Base-by-base conservation (phyloP, 1,140 invertebrate genomes). In the Vanessa atalanta region DNA sequence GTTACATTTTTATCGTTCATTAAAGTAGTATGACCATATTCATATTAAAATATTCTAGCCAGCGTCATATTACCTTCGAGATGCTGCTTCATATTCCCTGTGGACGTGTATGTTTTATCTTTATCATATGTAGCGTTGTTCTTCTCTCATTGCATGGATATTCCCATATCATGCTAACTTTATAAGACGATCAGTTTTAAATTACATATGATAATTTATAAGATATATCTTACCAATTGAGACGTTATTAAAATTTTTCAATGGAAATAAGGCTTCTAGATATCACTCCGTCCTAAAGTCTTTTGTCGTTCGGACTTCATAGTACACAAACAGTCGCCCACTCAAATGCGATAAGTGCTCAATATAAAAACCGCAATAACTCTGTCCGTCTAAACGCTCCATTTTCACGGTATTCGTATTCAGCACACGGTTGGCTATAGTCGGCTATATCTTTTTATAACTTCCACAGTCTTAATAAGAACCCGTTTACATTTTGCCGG, bases 331-430 rank as follows among this genome's bases (percentile, higher is more conserved):
- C 72, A 57, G 66, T 53, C 73, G 66, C 76, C 68, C 72, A 71
- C 72, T 73, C 76, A 48, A 67, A 67, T 51, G 64, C 75, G 72
- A 73, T 75, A 78, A 83, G 73, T 75, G 69, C 79, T 74, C 69
- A 53, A 72, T 83, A 83, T 81, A 81, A 79, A 76, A 82, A 76
- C 75, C 79, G 79, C 76, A 82, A 82, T 80, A 82, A 82, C 80
- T 77, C 76, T 74, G 73, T 78, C 76, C 75, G 65, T 80, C 76
- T 79, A 78, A 78, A 74, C 76, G 79, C 23, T 71, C 73, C 76
- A 73, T 78, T 78, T 70, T 75, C 75, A 65, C 79, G 48, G 72
- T 70, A 76, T 82, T 78, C 70, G 80, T 80, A 82, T 82, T 82
- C 80, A 75, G 70, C 78, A 64, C 76, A 73, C 72, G 79, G 70